phyloP scores from a whole-genome alignment of 1,140 invertebrate species.

The Chrysoperla carnea region DNA sequence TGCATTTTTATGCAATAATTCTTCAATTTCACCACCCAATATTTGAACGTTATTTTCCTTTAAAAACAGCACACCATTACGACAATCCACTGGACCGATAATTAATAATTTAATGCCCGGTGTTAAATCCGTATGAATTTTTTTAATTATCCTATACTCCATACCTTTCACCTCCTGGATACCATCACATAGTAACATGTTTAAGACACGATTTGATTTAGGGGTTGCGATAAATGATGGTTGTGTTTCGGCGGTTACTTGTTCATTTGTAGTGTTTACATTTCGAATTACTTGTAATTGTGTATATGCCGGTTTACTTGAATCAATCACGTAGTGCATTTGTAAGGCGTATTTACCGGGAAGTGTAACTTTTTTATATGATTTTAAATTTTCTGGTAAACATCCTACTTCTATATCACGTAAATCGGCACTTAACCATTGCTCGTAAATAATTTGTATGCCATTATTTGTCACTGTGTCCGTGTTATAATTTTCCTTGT shows the following conservation, averaged over 20 bases:
- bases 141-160: not conserved
- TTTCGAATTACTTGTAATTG: not conserved
- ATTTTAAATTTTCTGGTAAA: not conserved
- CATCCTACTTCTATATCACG: not conserved
- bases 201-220: not conserved
- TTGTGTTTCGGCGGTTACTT: too few relatives aligned
- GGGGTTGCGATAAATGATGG: too few relatives aligned
- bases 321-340: not conserved
- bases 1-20: not conserved
- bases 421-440: not conserved
- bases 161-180: not conserved
- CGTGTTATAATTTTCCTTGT: too few relatives aligned
- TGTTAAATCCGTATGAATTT: not conserved
- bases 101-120: not conserved
- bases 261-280: not conserved
- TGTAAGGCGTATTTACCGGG: not conserved
- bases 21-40: not conserved
- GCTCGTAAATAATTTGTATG: not conserved
- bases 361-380: not conserved
- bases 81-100: not conserved
- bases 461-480: too few relatives aligned
- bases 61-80: not conserved
- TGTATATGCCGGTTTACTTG: not conserved
- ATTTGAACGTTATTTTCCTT: not conserved
- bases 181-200: not conserved